Percentiles rank a stretch among this genome's conserved stretches.
phyloP scores from a whole-genome alignment of 2,888 invertebrate species.

The Ferdinandea cuprea region DNA sequence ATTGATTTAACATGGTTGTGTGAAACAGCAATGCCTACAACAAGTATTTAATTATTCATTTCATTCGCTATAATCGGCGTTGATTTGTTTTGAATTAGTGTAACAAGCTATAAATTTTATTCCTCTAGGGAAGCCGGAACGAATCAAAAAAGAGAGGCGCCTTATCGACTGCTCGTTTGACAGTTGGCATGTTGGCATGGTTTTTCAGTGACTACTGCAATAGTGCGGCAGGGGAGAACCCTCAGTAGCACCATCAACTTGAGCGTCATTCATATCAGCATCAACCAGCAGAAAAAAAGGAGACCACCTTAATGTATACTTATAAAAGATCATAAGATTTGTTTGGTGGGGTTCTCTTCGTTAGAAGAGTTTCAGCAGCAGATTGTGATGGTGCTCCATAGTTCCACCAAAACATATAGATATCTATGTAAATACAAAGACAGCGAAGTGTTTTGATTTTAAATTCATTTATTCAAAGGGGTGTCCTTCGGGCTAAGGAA shows the following conservation, averaged over 20 bases:
- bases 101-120: not conserved
- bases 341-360: constrained; percentile 30
- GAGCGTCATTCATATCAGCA: too few species aligned
- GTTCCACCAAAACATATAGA: too few species aligned
- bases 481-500: constrained; percentile 32
- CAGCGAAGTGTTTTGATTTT: constrained; percentile 40
- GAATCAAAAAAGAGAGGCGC: constrained; percentile 34
- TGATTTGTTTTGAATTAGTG: constrained; percentile 34
- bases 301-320: constrained; percentile 17
- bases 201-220: constrained; percentile 55
- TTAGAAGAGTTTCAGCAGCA: constrained; percentile 3
- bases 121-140: not conserved
- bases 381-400: not conserved
- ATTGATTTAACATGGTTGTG: constrained; percentile 6
- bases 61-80: not conserved
- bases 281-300: constrained; percentile 5
- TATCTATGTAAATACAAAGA: not conserved
- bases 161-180: constrained; percentile 60
- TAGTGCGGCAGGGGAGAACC: constrained; percentile 29
- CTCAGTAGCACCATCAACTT: too few species aligned
- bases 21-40: not conserved
- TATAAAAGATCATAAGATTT: constrained; percentile 26
- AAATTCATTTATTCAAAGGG: constrained; percentile 63
- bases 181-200: constrained; percentile 58
- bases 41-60: not conserved